Evolutionary conservation across 2,113 vertebrate species (phyloP).

Genomic region (Rhinichthys klamathensis): DNA sequence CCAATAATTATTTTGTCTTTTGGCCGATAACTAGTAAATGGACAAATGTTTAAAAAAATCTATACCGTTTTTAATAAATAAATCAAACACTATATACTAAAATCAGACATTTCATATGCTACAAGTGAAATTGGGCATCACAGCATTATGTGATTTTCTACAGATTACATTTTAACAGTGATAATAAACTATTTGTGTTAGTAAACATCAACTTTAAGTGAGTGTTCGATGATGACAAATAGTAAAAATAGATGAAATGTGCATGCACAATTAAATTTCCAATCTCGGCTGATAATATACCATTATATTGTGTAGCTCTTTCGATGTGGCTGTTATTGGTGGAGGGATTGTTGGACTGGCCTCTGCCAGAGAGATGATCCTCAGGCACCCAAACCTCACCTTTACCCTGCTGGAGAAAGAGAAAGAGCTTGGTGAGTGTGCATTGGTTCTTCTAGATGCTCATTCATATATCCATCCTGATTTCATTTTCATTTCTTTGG

Average conservation of each 20-base stretch:
- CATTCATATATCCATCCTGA: neutral
- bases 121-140: neutral
- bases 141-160: neutral
- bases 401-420: slow-evolving; percentile 93
- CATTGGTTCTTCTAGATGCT: neutral
- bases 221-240: neutral
- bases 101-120: too few species aligned
- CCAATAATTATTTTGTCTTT: neutral
- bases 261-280: neutral
- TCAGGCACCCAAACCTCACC: slow-evolving; percentile 81
- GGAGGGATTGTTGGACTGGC: slow-evolving; percentile 88
- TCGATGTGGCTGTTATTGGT: slow-evolving; percentile 16
- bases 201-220: neutral
- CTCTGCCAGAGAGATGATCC: slow-evolving; percentile 84
- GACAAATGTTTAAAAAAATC: neutral
- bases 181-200: neutral
- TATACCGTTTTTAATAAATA: neutral
- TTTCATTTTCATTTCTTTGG: neutral
- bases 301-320: slow-evolving; percentile 16
- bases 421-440: slow-evolving; percentile 80
- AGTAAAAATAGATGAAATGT: neutral
- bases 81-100: neutral
- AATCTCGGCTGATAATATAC: neutral
- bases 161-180: neutral
- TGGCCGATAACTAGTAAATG: neutral